These are phyloP conservation scores for Embidobia sp. DNA, from an alignment of 2,888 invertebrate species.

Conservation along the genomic window DNA sequence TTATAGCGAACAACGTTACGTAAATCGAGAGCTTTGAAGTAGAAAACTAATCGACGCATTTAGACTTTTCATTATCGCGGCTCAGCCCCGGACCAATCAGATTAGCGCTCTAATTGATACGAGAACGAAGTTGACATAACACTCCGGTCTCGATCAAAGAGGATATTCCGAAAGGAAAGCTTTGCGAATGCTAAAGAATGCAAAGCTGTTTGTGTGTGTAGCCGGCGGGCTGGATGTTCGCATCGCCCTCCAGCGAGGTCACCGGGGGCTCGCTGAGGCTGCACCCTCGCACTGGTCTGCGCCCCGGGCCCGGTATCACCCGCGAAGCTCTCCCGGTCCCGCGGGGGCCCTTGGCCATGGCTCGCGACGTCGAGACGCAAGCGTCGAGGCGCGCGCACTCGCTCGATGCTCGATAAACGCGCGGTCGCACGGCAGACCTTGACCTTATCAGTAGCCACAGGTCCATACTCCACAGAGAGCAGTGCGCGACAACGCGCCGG, in stretches of 20 bases:
- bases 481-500: conserved; percentile 17
- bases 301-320: conserved; percentile 62
- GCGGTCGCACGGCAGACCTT: conserved; percentile 56
- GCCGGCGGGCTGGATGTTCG: conserved; percentile 40
- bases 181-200: conserved; percentile 10
- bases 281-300: conserved; percentile 62
- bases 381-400: conserved; percentile 73
- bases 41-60: too few relatives aligned
- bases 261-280: conserved; percentile 53
- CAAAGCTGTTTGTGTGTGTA: conserved; percentile 1
- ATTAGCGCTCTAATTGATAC: too few relatives aligned
- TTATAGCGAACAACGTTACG: too few relatives aligned
- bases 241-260: conserved; percentile 62
- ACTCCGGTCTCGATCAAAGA: neutral
- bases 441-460: conserved; percentile 65
- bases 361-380: conserved; percentile 74
- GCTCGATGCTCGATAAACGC: conserved; percentile 62
- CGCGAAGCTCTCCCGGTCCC: conserved; percentile 78
- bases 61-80: too few relatives aligned
- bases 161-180: neutral
- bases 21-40: too few relatives aligned
- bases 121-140: neutral
- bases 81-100: too few relatives aligned
- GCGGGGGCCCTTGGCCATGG: conserved; percentile 80
- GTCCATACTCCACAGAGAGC: conserved; percentile 56